These are phyloP conservation scores for Agrochola lota DNA, from an alignment of 2,888 invertebrate genomes.

Conservation along the genomic window DNA sequence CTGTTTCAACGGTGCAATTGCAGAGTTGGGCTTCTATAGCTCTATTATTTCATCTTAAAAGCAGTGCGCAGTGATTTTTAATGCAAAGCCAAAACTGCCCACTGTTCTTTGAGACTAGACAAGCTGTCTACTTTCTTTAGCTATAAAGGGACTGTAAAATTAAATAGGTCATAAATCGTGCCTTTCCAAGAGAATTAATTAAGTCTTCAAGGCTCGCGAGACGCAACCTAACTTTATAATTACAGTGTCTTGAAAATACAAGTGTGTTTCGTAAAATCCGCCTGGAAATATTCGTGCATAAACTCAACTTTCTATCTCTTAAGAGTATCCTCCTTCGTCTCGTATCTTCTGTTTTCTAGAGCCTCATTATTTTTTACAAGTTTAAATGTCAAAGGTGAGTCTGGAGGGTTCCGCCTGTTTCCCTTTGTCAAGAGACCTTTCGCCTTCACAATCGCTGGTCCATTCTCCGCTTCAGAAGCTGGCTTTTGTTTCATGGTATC, in stretches of 20 bases:
- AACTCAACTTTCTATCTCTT: conserved; percentile 17
- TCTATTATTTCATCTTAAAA: conserved; percentile 6
- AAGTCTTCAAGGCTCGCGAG: conserved; percentile 1
- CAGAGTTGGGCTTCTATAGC: neutral
- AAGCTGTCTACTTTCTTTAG: neutral
- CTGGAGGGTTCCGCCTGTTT: neutral
- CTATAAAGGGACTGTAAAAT: conserved; percentile 15
- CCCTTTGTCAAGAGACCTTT: conserved; percentile 40
- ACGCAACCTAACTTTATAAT: conserved; percentile 30
- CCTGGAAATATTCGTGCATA: conserved; percentile 27
- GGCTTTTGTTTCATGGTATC: conserved; percentile 29
- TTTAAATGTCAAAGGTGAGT: conserved; percentile 58
- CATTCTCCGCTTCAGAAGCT: conserved; percentile 3
- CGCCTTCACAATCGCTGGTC: conserved; percentile 26
- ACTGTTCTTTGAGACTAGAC: neutral
- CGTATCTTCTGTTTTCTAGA: conserved; percentile 13
- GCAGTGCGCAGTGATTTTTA: neutral
- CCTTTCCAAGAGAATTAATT: conserved; percentile 42
- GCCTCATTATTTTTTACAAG: conserved; percentile 47
- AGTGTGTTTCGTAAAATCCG: conserved; percentile 24
- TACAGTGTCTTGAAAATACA: conserved; percentile 32
- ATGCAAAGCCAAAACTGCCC: neutral
- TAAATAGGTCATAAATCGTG: conserved; percentile 21
- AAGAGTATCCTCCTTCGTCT: conserved; percentile 7
- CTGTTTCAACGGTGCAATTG: neutral